Base-by-base conservation (phyloP, 2,113 vertebrate genomes). In the Pampusana beccarii region DNA sequence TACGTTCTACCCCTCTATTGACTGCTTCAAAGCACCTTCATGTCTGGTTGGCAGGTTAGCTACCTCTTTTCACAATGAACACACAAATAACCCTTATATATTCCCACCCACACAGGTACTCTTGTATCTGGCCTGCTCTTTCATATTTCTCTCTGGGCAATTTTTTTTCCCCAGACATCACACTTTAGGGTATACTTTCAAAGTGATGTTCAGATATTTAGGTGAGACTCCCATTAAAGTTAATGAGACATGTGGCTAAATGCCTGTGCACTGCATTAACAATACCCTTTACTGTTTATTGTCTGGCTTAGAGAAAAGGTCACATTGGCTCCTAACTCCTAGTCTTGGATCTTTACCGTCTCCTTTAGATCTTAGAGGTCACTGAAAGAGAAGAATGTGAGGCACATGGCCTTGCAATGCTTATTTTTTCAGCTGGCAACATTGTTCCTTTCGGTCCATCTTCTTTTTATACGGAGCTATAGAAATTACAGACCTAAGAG, bases 191-290 rank as follows among this genome's bases (percentile, higher is more conserved):
- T 78, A 11, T 14, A 54, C 62, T 89, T 93, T 61, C 25, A 12
- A 80, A 93, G 74, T 14, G 62, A 67, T 93, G 61, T 34, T 95
- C 26, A 14, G 80, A 66, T 95, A 81, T 92, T 94, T 77, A 97
- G 95, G 90, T 94, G 95, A 97, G 88, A 42, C 23, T 85, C n/a
- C 93, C 91, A 95, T 94, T 97, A 94, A 96, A 97, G 92, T 97
- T 97, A 97, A 97, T 96, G 95, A 97, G 95, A 96, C 80, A 50
- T 91, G 93, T 91, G 90, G 87, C 89, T 96, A 96, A 97, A 96
- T 92, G 95, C 71, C 92, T 92, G 65, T 84, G 85, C 91, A 24
- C 86, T 57, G 91, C 51, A 58, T 81, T 93, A 93, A 75, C 67
- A 92, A 74, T 86, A 78, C 80, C 70, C 88, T 97, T 97, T 87